These are phyloP conservation scores for Eidolon dupreanum DNA, from an alignment of 2,797 vertebrate species.

Conservation along the genomic window DNA sequence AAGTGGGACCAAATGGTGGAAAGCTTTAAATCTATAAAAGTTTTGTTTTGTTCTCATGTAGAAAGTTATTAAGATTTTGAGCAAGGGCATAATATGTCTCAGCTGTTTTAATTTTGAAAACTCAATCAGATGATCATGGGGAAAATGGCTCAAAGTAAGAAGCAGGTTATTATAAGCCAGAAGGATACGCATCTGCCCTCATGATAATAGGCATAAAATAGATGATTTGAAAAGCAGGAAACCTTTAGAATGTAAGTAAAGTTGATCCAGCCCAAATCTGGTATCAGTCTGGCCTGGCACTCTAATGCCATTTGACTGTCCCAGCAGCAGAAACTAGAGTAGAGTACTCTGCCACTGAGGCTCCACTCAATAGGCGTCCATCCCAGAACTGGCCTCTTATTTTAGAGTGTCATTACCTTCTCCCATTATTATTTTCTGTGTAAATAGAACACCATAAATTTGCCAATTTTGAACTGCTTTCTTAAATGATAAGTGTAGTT, in stretches of 20 bases:
- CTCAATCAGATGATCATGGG: background rate
- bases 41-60: background rate
- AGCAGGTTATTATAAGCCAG: background rate
- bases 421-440: background rate
- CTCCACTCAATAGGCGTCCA: background rate
- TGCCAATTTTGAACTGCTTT: background rate
- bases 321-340: background rate
- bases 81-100: background rate
- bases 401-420: background rate
- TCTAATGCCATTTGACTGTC: background rate
- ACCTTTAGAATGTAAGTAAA: background rate
- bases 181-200: background rate
- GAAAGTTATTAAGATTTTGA: constrained; percentile 7
- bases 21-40: background rate
- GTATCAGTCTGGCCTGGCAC: too few species aligned
- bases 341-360: background rate
- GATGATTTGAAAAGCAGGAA: background rate
- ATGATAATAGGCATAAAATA: background rate
- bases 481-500: background rate
- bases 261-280: too few species aligned
- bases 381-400: background rate
- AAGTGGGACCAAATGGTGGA: background rate
- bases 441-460: background rate
- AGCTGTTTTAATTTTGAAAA: background rate
- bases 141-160: background rate